phyloP scores from a whole-genome alignment of 1,140 invertebrate species.

The Drosophila nasuta region DNA sequence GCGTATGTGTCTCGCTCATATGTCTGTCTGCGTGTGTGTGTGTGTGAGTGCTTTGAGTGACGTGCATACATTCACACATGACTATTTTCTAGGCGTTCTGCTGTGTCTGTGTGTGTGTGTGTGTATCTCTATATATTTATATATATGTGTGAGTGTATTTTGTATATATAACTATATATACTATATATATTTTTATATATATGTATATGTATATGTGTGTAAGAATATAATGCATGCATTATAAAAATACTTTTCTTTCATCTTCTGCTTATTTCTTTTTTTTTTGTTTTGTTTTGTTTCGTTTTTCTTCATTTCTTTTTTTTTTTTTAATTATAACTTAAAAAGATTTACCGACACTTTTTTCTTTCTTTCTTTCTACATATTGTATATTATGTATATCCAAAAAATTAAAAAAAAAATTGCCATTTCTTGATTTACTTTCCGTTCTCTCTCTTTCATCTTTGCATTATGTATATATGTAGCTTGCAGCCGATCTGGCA shows the following conservation, averaged over 20 bases:
- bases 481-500: constrained; percentile 7
- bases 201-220: constrained; percentile 55
- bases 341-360: constrained; percentile 71
- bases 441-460: neutral
- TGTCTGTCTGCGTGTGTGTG: constrained; percentile 23
- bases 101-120: constrained; percentile 37
- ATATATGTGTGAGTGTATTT: constrained; percentile 18
- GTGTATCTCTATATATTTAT: constrained; percentile 64
- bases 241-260: constrained; percentile 78
- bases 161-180: constrained; percentile 59
- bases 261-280: neutral
- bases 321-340: constrained; percentile 66
- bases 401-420: constrained; percentile 40
- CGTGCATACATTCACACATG: constrained; percentile 59
- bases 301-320: too few species aligned
- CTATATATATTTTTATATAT: constrained; percentile 62
- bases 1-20: constrained; percentile 10
- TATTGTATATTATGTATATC: constrained; percentile 34
- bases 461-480: constrained; percentile 21
- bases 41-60: constrained; percentile 43
- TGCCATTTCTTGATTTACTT: constrained; percentile 32
- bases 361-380: constrained; percentile 1
- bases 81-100: constrained; percentile 52
- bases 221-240: constrained; percentile 84
- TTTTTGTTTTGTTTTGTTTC: too few species aligned